A percentile compares a stretch with the other conserved stretches of the same genome.
These are phyloP conservation scores for Arctopsyche grandis DNA, from an alignment of 1,140 invertebrate genomes.

Conservation along the genomic window DNA sequence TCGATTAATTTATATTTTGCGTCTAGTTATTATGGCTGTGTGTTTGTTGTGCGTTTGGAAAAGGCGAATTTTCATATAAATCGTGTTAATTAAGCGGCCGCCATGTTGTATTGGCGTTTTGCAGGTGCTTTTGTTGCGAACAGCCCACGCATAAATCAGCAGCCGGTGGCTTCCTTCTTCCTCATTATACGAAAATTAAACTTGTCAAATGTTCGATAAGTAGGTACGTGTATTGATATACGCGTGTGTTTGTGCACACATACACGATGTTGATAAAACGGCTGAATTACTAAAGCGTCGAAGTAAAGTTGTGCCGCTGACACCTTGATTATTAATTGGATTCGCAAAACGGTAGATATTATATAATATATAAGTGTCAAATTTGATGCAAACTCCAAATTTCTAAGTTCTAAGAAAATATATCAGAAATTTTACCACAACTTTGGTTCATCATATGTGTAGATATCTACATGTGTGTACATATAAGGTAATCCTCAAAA, in stretches of 20 bases:
- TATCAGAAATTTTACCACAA: too few relatives aligned
- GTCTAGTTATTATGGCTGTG: too few relatives aligned
- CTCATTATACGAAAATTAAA: slow-evolving; percentile 40
- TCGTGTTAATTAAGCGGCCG: slow-evolving; percentile 14
- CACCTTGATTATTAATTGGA: slow-evolving; percentile 39
- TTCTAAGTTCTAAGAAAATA: too few relatives aligned
- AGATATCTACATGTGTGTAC: too few relatives aligned
- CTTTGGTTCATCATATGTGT: too few relatives aligned
- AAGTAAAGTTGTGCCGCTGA: slow-evolving; percentile 26
- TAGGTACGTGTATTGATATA: neutral
- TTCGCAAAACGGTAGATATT: neutral
- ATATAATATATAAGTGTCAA: too few relatives aligned
- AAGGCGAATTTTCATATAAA: slow-evolving; percentile 19
- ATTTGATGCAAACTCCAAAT: too few relatives aligned
- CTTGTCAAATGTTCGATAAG: slow-evolving; percentile 25
- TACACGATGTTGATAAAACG: neutral
- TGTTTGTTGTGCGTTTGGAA: neutral
- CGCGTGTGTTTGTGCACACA: neutral
- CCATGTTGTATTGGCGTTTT: slow-evolving; percentile 22
- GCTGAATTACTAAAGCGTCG: neutral
- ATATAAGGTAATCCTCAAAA: too few relatives aligned
- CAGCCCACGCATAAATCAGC: neutral
- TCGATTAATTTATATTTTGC: too few relatives aligned
- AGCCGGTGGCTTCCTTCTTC: slow-evolving; percentile 11
- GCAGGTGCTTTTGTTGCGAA: neutral